phyloP scores from a whole-genome alignment of 2,797 vertebrate species.

The Propithecus deckenii region DNA sequence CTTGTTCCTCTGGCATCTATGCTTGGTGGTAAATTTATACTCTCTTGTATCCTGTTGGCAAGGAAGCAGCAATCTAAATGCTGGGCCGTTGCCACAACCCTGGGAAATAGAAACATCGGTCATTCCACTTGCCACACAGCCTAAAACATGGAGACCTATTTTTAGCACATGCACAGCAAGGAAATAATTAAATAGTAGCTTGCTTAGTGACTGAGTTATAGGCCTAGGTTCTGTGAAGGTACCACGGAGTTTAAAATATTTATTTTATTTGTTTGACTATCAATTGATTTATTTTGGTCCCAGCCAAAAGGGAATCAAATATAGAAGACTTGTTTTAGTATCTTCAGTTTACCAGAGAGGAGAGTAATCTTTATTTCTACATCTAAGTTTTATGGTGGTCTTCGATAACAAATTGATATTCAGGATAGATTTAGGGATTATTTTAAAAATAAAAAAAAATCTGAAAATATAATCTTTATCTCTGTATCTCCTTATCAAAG shows the following conservation, averaged over 20 bases:
- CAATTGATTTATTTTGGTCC: background rate
- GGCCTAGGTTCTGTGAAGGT: background rate
- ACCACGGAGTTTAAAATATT: conserved; percentile 28
- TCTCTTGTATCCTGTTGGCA: background rate
- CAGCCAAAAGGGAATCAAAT: background rate
- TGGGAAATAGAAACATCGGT: conserved; percentile 23
- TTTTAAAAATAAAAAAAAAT: background rate
- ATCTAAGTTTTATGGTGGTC: background rate
- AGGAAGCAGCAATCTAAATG: conserved; percentile 30
- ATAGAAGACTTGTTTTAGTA: background rate
- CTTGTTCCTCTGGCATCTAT: background rate
- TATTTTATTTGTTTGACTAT: conserved; percentile 11
- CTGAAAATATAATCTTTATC: background rate
- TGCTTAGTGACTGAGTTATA: background rate
- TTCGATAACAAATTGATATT: background rate
- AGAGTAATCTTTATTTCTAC: background rate
- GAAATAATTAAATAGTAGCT: conserved; percentile 16
- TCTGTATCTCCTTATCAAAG: background rate
- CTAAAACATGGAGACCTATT: background rate
- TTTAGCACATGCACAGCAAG: conserved; percentile 24
- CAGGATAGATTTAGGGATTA: background rate
- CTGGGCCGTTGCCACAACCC: background rate
- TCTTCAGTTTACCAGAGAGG: background rate
- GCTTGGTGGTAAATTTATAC: background rate
- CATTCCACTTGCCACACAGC: background rate